Evolutionary conservation across 1,140 invertebrate species (phyloP), one percentile per base, ranked within the genome.

Genomic region (Pachypsylla venusta): DNA sequence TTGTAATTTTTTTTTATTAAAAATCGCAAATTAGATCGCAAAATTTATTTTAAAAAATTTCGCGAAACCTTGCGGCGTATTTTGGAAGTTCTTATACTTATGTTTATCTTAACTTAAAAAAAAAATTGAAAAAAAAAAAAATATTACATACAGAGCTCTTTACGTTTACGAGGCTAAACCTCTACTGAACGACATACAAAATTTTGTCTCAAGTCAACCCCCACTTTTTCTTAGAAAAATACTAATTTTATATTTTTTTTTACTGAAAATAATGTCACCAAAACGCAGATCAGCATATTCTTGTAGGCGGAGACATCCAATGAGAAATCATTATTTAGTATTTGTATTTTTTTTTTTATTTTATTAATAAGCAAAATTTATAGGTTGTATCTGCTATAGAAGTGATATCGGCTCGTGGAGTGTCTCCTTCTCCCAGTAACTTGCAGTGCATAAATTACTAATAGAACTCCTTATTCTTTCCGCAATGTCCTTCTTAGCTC

Each of bases 251-350:
- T 19, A 48, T 48, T 48, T 22, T 7, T 48, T 48, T 48, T 48
- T 48, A n/a, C n/a, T n/a, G n/a, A 19, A 48, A 48, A 22, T n/a
- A 48, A 48, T 48, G 42, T 48, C 42, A 48, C 42, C 42, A 48
- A 48, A 48, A 48, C 42, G 42, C 5, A 5, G 42, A 48, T 48
- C 42, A 48, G 42, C 42, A 48, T 48, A 48, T 48, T 10, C 22
- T 48, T 5, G 42, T 48, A 48, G 42, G 42, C 42, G 42, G 42
- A 22, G 42, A 48, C 42, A 48, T 48, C 42, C 42, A 48, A 48
- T 48, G 42, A 48, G 42, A 48, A 48, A 22, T 10, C 42, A 19
- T 48, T 48, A 48, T 48, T 48, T 48, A 19, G 42, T 19, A 22
- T 48, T 48, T 48, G 30, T 35, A 35, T 35, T 35, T 35, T 35